These are phyloP conservation scores for Phylloscopus trochilus DNA, from an alignment of 2,113 vertebrate species.

Conservation along the genomic window DNA sequence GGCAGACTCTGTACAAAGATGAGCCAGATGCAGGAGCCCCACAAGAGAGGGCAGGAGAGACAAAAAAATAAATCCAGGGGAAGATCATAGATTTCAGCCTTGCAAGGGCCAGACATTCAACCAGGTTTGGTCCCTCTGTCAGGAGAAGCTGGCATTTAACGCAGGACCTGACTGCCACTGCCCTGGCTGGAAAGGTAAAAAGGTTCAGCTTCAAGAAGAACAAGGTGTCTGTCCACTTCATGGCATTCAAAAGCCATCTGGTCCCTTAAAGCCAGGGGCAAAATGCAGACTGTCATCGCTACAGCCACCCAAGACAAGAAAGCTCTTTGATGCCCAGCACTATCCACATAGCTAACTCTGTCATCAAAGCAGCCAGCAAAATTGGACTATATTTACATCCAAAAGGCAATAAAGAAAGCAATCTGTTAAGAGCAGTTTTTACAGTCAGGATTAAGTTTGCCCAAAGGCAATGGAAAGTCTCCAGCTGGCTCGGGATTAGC, in stretches of 20 bases:
- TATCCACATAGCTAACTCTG: background rate
- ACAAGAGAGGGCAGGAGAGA: background rate
- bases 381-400: background rate
- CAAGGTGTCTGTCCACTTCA: background rate
- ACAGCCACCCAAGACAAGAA: background rate
- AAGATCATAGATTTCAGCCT: background rate
- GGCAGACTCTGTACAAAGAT: background rate
- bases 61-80: background rate
- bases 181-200: background rate
- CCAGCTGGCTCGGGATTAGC: slow-evolving; percentile 9
- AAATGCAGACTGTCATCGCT: background rate
- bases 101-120: background rate
- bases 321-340: background rate
- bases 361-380: slow-evolving; percentile 13
- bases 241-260: background rate
- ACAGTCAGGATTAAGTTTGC: background rate
- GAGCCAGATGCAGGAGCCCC: background rate
- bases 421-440: background rate
- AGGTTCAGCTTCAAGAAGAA: background rate
- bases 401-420: slow-evolving; percentile 14
- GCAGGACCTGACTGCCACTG: background rate
- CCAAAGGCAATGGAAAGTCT: slow-evolving; percentile 36
- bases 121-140: background rate
- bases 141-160: background rate
- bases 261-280: background rate